phyloP scores from a whole-genome alignment of 2,113 vertebrate species.

The Cyprinodon tularosa region DNA sequence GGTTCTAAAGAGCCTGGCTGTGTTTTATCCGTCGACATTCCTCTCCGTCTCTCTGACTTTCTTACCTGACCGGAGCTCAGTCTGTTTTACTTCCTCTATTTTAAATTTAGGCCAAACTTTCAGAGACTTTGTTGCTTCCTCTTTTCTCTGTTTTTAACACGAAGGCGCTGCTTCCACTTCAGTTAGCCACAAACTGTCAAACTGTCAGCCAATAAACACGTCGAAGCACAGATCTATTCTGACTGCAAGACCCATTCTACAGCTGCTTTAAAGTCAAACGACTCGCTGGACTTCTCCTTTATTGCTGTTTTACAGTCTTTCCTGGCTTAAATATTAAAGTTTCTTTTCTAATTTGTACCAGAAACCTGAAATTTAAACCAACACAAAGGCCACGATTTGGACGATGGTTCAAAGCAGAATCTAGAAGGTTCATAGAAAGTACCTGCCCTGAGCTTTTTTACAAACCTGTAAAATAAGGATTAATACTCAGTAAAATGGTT shows the following conservation, averaged over 20 bases:
- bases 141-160: constrained; percentile 19
- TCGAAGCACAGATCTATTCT: not conserved
- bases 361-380: not conserved
- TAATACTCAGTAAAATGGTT: not conserved
- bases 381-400: not conserved
- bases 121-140: constrained; percentile 60
- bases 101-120: constrained; percentile 63
- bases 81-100: constrained; percentile 54
- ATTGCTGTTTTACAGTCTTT: not conserved
- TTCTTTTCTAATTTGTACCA: not conserved
- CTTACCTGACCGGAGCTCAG: constrained; percentile 16
- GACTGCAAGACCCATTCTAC: not conserved
- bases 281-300: not conserved
- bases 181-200: not conserved
- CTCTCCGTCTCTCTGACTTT: not conserved
- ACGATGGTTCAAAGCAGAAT: not conserved
- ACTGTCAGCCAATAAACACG: not conserved
- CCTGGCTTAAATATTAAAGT: not conserved
- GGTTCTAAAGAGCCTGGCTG: fast-evolving
- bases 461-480: not conserved
- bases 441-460: too few species aligned
- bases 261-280: not conserved
- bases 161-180: constrained; percentile 20
- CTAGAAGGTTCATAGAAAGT: not conserved
- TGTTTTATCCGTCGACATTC: not conserved